These are phyloP conservation scores for Halyomorpha halys DNA, from an alignment of 1,140 invertebrate genomes.

Conservation along the genomic window DNA sequence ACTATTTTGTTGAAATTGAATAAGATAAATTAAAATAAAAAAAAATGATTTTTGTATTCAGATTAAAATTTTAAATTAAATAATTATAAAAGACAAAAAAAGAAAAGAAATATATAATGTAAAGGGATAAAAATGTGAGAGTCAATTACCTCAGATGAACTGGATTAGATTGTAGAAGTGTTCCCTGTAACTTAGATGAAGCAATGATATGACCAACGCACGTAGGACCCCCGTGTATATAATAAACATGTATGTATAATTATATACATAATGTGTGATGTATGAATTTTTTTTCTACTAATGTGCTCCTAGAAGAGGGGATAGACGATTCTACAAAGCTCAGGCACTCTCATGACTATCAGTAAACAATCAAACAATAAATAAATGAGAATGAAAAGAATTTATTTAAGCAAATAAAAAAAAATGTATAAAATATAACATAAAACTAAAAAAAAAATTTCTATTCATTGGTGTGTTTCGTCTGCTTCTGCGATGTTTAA, in stretches of 20 bases:
- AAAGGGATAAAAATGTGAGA: not conserved
- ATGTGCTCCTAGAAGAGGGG: conserved; percentile 4
- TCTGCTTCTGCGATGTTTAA: conserved; percentile 2
- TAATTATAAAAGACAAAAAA: not conserved
- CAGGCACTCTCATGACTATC: conserved; percentile 14
- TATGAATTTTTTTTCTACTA: conserved; percentile 6
- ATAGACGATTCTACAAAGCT: conserved; percentile 1
- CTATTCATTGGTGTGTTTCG: conserved; percentile 1
- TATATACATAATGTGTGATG: not conserved
- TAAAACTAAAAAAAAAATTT: not conserved
- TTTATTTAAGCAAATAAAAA: not conserved
- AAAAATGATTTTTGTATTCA: too few relatives aligned
- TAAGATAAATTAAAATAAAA: too few relatives aligned
- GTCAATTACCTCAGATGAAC: conserved; percentile 5
- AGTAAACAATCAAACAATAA: conserved; percentile 6
- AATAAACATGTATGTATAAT: not conserved
- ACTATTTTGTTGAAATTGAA: too few relatives aligned
- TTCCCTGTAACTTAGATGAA: conserved; percentile 19
- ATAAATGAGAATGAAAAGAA: not conserved
- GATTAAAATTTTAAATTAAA: too few relatives aligned
- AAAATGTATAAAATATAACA: not conserved
- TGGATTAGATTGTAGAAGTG: conserved; percentile 1
- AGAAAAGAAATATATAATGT: not conserved
- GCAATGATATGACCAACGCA: conserved; percentile 26
- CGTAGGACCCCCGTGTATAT: conserved; percentile 18